Evolutionary conservation across 2,113 vertebrate genomes (phyloP).

Genomic region (Vulpes ferrilata): DNA sequence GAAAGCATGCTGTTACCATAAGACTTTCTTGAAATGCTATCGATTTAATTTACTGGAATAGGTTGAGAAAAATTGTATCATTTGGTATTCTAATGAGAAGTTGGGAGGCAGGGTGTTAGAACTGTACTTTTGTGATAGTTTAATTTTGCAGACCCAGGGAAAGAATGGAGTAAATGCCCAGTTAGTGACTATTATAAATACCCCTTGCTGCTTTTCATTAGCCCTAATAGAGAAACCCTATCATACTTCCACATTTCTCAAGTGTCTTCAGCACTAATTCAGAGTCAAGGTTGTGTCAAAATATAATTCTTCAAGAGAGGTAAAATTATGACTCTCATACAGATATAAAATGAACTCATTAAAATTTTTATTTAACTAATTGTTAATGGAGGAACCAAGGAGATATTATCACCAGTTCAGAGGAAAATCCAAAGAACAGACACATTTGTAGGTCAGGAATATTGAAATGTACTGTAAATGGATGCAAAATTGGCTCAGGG

Average conservation of each 20-base stretch:
- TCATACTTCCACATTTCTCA: not conserved
- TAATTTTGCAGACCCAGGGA: not conserved
- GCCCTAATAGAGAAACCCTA: not conserved
- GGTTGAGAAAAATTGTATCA: not conserved
- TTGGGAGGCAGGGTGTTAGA: not conserved
- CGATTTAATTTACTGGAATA: not conserved
- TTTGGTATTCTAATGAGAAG: not conserved
- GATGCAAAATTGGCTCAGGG: not conserved
- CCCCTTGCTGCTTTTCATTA: not conserved
- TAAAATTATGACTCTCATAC: not conserved
- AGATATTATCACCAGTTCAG: not conserved
- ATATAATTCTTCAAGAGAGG: not conserved
- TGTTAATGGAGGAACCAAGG: not conserved
- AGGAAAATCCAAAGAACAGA: not conserved
- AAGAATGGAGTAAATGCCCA: not conserved
- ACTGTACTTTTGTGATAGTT: not conserved
- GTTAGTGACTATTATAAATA: not conserved
- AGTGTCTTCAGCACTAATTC: not conserved
- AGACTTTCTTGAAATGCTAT: not conserved
- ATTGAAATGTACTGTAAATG: not conserved
- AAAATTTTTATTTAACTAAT: not conserved
- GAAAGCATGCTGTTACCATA: not conserved
- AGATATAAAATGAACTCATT: not conserved
- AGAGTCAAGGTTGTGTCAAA: not conserved
- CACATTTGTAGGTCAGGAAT: not conserved